Conservation (phyloP, 2,113 vertebrate genomes). For the Trochalopteron elliotii region DNA sequence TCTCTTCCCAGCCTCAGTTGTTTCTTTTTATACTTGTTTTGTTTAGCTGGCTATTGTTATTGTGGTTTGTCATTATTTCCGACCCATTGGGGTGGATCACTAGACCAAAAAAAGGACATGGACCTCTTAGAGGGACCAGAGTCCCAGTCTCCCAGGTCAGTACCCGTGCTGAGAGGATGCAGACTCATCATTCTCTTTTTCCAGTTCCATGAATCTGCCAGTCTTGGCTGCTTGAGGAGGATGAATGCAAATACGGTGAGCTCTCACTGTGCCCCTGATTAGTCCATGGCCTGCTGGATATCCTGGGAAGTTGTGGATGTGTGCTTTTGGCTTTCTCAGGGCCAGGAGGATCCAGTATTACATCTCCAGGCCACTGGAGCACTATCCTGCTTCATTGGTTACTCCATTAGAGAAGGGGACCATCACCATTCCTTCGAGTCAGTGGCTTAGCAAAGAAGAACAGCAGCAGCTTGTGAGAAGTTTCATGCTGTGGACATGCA, state of each 20-base stretch:
- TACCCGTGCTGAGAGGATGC: accelerated
- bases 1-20: conserved; percentile 41
- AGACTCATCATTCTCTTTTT: background rate
- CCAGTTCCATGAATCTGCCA: accelerated
- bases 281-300: background rate
- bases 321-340: background rate
- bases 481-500: background rate
- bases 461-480: background rate
- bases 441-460: background rate
- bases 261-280: background rate
- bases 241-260: background rate
- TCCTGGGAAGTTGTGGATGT: accelerated
- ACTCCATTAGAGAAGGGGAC: background rate
- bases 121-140: conserved; percentile 6
- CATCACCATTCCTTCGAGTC: background rate
- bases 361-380: background rate
- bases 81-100: conserved; percentile 24
- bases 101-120: conserved; percentile 5
- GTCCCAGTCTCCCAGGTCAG: background rate
- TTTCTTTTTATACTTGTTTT: conserved; percentile 59
- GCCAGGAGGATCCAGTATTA: background rate
- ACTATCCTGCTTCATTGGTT: background rate
- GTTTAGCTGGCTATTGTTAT: conserved; percentile 56
- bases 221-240: background rate
- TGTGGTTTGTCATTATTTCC: conserved; percentile 63